A percentile compares a stretch with the other conserved stretches of the same genome.
Conservation (phyloP, 2,888 invertebrate genomes). For the Serrognathus titanus region DNA sequence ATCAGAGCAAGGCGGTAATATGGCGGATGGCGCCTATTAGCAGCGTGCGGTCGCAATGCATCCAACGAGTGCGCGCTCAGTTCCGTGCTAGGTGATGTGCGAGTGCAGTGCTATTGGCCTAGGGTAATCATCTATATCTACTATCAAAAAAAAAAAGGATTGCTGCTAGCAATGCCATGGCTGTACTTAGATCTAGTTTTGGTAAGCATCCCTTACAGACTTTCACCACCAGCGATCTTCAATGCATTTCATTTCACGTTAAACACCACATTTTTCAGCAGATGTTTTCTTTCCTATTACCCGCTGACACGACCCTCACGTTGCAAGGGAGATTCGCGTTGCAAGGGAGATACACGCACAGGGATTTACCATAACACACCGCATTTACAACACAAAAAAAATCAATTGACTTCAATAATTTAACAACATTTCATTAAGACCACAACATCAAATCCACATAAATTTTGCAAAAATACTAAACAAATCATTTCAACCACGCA, state of each 20-base stretch:
- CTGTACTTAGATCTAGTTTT: conserved; percentile 47
- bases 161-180: conserved; percentile 40
- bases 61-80: conserved; percentile 30
- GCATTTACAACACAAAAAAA: too few species aligned
- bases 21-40: conserved; percentile 39
- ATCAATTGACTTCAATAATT: too few species aligned
- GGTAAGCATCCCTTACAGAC: conserved; percentile 34
- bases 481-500: too few species aligned
- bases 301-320: not conserved
- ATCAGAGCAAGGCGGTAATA: conserved; percentile 36
- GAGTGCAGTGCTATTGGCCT: conserved; percentile 28
- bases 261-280: not conserved
- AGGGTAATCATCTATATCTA: conserved; percentile 11
- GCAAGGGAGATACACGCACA: too few species aligned
- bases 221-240: not conserved
- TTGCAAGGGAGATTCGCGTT: too few species aligned
- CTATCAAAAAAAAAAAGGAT: not conserved
- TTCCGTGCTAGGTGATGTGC: conserved; percentile 36
- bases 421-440: too few species aligned
- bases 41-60: conserved; percentile 30
- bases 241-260: not conserved
- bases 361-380: too few species aligned
- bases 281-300: not conserved
- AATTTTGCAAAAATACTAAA: too few species aligned
- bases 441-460: too few species aligned